Percentiles rank a stretch among this genome's conserved stretches.
Conservation (phyloP, 1,140 invertebrate genomes). For the Acyrthosiphon pisum region DNA sequence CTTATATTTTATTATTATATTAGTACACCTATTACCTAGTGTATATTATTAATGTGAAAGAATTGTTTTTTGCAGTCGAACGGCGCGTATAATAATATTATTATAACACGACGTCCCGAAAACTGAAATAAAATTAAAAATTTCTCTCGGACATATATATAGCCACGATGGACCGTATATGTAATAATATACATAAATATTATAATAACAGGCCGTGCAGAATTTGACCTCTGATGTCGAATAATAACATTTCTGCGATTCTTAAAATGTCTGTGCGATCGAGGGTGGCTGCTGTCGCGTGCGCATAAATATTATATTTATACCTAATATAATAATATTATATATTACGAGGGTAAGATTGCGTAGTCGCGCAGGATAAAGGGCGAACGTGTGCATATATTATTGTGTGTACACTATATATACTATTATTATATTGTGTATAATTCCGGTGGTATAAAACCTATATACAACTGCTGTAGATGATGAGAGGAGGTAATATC, state of each 20-base stretch:
- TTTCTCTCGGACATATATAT: neutral
- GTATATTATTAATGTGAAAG: too few species aligned
- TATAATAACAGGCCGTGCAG: neutral
- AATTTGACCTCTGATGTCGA: neutral
- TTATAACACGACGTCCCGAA: neutral
- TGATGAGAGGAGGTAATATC: neutral
- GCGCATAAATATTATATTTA: neutral
- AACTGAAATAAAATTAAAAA: too few species aligned
- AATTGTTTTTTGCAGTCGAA: neutral
- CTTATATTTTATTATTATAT: too few species aligned
- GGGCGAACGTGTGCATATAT: constrained; percentile 3
- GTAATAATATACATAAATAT: neutral
- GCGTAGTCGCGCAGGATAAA: neutral
- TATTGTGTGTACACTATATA: neutral
- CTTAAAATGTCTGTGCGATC: neutral
- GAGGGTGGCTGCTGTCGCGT: neutral
- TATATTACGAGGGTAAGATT: neutral
- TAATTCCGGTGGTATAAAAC: neutral
- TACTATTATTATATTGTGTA: neutral
- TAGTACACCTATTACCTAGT: too few species aligned
- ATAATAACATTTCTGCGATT: constrained; percentile 22
- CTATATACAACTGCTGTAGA: neutral
- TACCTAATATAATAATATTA: neutral
- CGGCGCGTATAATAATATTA: neutral
- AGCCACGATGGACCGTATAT: neutral